Evolutionary conservation across 2,797 vertebrate genomes (phyloP), one percentile per base, ranked within the genome.

Genomic region (Chelmon rostratus): DNA sequence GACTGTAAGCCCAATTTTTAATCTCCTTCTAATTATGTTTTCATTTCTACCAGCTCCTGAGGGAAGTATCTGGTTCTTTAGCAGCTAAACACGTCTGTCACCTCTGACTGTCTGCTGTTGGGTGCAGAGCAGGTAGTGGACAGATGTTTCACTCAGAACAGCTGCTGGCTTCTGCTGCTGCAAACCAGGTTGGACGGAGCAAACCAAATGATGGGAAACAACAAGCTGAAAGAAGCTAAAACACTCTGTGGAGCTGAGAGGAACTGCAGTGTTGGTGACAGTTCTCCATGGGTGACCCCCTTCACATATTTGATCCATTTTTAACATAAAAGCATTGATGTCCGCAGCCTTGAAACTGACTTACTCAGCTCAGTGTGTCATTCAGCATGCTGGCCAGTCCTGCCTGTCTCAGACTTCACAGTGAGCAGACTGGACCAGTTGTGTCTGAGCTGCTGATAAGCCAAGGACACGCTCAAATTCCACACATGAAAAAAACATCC

Each of bases 391-490:
- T 6, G 35, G 8, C 38, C 61, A 33, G 50, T 18, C 28, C 35
- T 35, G 21, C 11, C 16, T 7, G 21, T 53, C 11, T 38, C 6
- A 10, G 56, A 12, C 61, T 56, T 59, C 18, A 21, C 21, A 67
- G 37, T 12, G 3, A 73, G 8, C 46, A 57, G 56, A 18, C 37
- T 23, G 16, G 23, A 42, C 47, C 37, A 9, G 52, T 40, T 84
- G 70, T 52, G 85, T 82, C 76, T 82, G 44, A 2, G 35, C 47
- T 44, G 65, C 67, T 59, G 83, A 80, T 76, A 73, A 67, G 54
- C 25, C 31, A 65, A 56, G 63, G 42, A 78, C 67, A 56, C 18
- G 1, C 25, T 33, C 3, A 23, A 31, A 69, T 8, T 46, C 25
- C 12, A 38, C 28, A 68, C 59, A n/a, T 2, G 35, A 25, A 52